Conservation (phyloP, 2,888 invertebrate genomes). For the Venustoraphidia nigricollis region DNA sequence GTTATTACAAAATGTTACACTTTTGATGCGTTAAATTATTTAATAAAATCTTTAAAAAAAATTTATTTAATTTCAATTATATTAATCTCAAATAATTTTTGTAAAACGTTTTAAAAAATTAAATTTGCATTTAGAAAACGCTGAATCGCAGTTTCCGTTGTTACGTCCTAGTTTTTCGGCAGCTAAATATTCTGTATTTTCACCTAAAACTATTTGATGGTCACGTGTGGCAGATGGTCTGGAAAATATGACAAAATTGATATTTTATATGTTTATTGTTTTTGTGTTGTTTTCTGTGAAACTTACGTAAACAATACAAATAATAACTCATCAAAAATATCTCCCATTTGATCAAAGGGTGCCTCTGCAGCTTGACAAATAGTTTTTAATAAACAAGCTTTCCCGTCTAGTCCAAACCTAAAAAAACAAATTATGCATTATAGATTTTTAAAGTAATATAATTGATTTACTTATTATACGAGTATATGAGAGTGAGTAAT, state of each 20-base stretch:
- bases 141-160: slow-evolving; percentile 33
- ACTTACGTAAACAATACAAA: slow-evolving; percentile 58
- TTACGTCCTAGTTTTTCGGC: slow-evolving; percentile 52
- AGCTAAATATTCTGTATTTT: slow-evolving; percentile 56
- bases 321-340: slow-evolving; percentile 54
- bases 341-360: slow-evolving; percentile 48
- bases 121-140: slow-evolving; percentile 47
- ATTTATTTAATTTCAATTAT: no score
- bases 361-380: slow-evolving; percentile 61
- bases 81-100: slow-evolving; percentile 10
- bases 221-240: slow-evolving; percentile 60
- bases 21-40: no score
- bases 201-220: slow-evolving; percentile 22
- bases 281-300: slow-evolving; percentile 8
- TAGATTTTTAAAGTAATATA: neutral
- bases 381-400: slow-evolving; percentile 53
- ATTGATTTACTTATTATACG: neutral
- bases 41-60: no score
- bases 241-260: slow-evolving; percentile 16
- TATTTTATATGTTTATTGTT: neutral
- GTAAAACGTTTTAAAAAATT: slow-evolving; percentile 43
- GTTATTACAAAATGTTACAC: slow-evolving; percentile 9
- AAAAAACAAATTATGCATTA: slow-evolving; percentile 18
- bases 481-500: no score
- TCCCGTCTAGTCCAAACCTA: slow-evolving; percentile 48